Evolutionary conservation across 2,113 vertebrate genomes (phyloP).

Genomic region (Cariama cristata): DNA sequence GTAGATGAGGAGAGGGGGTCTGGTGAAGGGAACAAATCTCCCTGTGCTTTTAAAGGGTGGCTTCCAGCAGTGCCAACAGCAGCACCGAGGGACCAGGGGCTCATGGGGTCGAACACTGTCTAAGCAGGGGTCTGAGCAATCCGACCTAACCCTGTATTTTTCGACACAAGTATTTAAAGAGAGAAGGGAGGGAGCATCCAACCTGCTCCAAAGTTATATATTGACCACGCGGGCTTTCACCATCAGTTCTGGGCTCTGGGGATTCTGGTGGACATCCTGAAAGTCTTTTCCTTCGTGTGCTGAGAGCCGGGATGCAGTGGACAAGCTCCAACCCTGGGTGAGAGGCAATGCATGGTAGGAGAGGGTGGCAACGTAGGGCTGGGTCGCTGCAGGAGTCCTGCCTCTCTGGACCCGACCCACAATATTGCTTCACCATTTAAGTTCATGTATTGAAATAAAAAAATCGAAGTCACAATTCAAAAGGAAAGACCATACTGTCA

Average conservation of each 20-base stretch:
- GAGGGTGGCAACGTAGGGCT: neutral
- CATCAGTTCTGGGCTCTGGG: neutral
- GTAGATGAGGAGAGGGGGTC: rapidly evolving
- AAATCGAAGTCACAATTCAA: neutral
- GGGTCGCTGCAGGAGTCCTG: neutral
- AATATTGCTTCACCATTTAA: neutral
- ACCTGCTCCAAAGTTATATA: neutral
- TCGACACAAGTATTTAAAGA: neutral
- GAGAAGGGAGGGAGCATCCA: neutral
- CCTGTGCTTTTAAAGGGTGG: neutral
- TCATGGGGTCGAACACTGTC: rapidly evolving
- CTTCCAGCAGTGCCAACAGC: neutral
- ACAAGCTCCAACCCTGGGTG: neutral
- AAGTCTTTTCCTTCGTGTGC: neutral
- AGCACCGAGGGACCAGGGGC: neutral
- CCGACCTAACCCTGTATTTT: rapidly evolving
- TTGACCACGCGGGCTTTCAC: neutral
- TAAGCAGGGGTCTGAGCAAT: neutral
- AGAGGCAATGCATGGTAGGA: neutral
- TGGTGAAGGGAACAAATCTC: neutral
- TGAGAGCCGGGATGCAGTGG: neutral
- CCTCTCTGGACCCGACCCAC: neutral
- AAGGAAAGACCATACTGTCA: neutral
- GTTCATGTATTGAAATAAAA: neutral
- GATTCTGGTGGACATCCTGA: neutral